Conservation (phyloP, 2,797 vertebrate species). For the Liparis tanakae region DNA sequence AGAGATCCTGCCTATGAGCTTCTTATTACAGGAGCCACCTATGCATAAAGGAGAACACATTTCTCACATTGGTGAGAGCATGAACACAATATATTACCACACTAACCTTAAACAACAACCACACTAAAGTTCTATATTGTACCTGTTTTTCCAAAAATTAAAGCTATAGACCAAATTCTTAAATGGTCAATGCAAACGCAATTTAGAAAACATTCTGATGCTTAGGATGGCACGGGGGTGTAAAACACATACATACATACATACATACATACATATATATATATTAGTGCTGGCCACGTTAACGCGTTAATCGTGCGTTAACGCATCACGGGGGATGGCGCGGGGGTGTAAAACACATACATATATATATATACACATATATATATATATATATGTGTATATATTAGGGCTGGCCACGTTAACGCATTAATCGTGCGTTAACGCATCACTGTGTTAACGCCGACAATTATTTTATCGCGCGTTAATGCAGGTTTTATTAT, state of each 20-base stretch:
- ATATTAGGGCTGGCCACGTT: no score
- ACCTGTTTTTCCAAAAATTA: constrained; percentile 1
- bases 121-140: constrained; percentile 31
- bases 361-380: no score
- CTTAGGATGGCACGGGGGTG: constrained; percentile 2
- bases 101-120: constrained; percentile 46
- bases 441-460: no score
- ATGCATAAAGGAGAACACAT: constrained; percentile 82
- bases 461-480: no score
- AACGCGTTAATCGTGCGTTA: no score
- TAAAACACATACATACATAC: no score
- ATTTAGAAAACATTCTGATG: constrained; percentile 15
- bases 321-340: no score
- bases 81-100: constrained; percentile 56
- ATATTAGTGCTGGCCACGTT: no score
- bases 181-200: constrained; percentile 35
- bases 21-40: constrained; percentile 91
- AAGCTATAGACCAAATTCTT: constrained; percentile 56
- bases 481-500: no score
- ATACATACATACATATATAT: constrained; percentile 29
- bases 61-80: constrained; percentile 72
- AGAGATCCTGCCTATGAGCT: constrained; percentile 93
- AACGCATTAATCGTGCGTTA: no score
- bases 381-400: no score
- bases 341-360: no score